These are phyloP conservation scores for Astreopora myriophthalma DNA, from an alignment of 64 coral and sea anemone genomes.

Conservation along the genomic window DNA sequence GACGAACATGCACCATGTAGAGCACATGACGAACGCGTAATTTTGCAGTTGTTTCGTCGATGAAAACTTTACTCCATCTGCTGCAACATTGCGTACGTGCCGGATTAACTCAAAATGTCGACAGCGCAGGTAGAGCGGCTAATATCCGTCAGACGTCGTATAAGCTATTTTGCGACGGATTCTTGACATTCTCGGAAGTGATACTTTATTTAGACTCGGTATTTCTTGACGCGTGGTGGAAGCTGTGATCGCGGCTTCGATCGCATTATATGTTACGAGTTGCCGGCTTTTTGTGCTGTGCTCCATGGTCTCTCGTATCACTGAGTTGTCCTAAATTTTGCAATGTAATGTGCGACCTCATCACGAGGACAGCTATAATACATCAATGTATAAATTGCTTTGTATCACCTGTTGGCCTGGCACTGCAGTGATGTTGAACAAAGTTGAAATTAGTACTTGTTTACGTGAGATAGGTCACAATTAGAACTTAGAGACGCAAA, in stretches of 20 bases:
- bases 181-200: conserved; percentile 20
- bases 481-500: background rate
- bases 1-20: conserved; percentile 21
- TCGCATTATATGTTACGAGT: background rate
- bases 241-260: too few relatives aligned
- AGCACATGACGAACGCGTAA: background rate
- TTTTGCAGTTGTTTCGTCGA: background rate
- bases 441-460: background rate
- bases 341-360: too few relatives aligned
- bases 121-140: background rate
- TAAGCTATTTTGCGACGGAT: background rate
- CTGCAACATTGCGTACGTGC: background rate
- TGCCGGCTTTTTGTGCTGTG: too few relatives aligned
- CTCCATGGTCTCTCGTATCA: too few relatives aligned
- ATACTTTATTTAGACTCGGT: conserved; percentile 37
- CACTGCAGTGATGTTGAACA: background rate
- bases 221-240: too few relatives aligned
- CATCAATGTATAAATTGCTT: background rate
- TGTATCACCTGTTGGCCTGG: background rate
- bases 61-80: background rate
- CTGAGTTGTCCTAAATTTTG: too few relatives aligned
- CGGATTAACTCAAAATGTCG: background rate
- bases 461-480: background rate
- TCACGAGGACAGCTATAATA: background rate
- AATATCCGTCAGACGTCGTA: conserved; percentile 28